Evolutionary conservation across 2,113 vertebrate species (phyloP), one percentile per base, ranked within the genome.

Genomic region (Tamias sibiricus): DNA sequence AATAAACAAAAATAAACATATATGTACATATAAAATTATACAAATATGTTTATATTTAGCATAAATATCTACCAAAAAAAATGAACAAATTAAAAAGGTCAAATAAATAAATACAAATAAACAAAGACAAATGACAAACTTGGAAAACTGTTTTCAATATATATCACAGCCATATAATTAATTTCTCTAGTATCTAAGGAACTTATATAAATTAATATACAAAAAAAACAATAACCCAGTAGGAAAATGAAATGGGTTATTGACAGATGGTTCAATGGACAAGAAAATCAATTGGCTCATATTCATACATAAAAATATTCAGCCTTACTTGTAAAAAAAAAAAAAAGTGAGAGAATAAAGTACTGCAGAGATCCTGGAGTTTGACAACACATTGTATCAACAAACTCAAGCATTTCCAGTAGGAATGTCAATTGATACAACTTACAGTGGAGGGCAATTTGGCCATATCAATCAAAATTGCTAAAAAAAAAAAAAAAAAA

Each of bases 131-230:
- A 88, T 76, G 75, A 68, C 14, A 91, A 79, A 91, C 35, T 76
- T 66, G 76, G n/a, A 87, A 95, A 95, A 87, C 32, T 71, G 72
- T 81, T 93, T 94, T 94, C 71, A 93, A 47, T 54, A 69, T 16
- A 59, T 72, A 85, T 77, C 4, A 89, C 0, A 81, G 4, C 77
- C 71, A 75, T 30, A 69, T 13, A 54, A 94, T 64, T 76, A 68
- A 72, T 82, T 95, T 95, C 20, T 86, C 42, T 82, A 84, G 35
- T 42, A 74, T 40, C 17, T 79, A 66, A 82, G 72, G 32, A 92
- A 57, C 12, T 76, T 84, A 10, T 57, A 54, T 66, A 82, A 82
- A 77, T 74, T 37, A 83, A 66, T 66, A 52, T n/a, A 59, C 26
- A 81, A 62, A 90, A 47, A 76, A 49, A 75, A 4, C 42, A 94